Evolutionary conservation across 2,888 invertebrate genomes (phyloP), one percentile per base, ranked within the genome.

Genomic region (Pachliopta kotzebuea): DNA sequence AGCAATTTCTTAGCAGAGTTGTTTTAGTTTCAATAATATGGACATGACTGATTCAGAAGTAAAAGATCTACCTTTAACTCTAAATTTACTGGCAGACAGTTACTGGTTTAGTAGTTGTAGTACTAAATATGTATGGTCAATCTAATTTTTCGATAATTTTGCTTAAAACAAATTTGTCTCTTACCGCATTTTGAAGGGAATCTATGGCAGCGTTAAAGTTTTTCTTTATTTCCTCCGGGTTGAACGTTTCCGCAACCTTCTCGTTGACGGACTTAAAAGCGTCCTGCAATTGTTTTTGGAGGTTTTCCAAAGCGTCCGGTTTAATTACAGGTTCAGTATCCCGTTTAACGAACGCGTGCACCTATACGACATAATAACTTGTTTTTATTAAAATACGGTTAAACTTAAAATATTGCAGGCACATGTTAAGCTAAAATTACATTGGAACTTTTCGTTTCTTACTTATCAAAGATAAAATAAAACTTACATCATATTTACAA

Each of bases 311-410:
- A 54, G 24, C 18, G 26, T 26, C 26, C 54, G 23, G 24, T 14
- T 23, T 54, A 23, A 17, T 24, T 8, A 26, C 21, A n/a, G 54
- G 54, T 54, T 54, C 54, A 18, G 24, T 54, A 8, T 54, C 54
- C 23, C 54, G 23, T 54, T 54, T 54, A 20, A 54, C 54, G 23
- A 54, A 54, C 17, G 54, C 54, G 26, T 54, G 54, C 18, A 54
- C 54, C 54, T 54, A 18, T 54, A 54, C 3, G 9, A 54, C 18
- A 24, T 54, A 26, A 54, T 18, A 24, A 49, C 49, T n/a, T n/a
- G 8, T 20, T 49, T n/a, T 49, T 49, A 49, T 17, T 42, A 17
- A 42, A 42, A 42, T n/a, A n/a, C 4, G 18, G 42, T 42, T 18
- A 42, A 42, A 26, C 6, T 26, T 26, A 26, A 26, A 26, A 26